Conservation (phyloP, 2,113 vertebrate species). For the Hydrochoerus hydrochaeris region DNA sequence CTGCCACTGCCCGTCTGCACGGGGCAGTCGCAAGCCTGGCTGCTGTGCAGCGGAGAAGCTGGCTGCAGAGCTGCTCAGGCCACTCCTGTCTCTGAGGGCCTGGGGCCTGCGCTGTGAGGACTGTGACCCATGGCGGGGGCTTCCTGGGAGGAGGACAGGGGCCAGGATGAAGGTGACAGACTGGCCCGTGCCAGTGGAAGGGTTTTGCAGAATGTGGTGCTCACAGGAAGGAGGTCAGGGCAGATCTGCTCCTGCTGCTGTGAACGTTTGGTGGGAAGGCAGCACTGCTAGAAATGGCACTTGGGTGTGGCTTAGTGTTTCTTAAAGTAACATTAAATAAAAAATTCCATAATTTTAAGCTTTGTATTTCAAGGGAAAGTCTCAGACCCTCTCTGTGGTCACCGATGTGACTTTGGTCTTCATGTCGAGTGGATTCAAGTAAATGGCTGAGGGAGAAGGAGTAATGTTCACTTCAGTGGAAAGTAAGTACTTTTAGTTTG, state of each 20-base stretch:
- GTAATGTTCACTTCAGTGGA: background rate
- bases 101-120: background rate
- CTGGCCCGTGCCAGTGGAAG: background rate
- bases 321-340: background rate
- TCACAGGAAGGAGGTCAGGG: background rate
- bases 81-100: rapidly evolving
- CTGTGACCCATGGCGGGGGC: rapidly evolving
- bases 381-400: background rate
- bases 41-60: too few species aligned
- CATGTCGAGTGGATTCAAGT: background rate
- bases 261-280: background rate
- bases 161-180: background rate
- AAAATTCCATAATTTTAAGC: background rate
- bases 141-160: too few species aligned
- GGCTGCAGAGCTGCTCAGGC: background rate
- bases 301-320: background rate
- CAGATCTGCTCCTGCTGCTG: rapidly evolving
- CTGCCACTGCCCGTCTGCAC: rapidly evolving
- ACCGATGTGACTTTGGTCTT: background rate
- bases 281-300: rapidly evolving
- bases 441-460: background rate
- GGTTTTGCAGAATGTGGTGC: background rate
- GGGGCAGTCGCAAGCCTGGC: background rate
- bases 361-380: background rate
- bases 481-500: background rate